Conservation (phyloP, 1,140 invertebrate genomes). For the Camponotus vicinus region DNA sequence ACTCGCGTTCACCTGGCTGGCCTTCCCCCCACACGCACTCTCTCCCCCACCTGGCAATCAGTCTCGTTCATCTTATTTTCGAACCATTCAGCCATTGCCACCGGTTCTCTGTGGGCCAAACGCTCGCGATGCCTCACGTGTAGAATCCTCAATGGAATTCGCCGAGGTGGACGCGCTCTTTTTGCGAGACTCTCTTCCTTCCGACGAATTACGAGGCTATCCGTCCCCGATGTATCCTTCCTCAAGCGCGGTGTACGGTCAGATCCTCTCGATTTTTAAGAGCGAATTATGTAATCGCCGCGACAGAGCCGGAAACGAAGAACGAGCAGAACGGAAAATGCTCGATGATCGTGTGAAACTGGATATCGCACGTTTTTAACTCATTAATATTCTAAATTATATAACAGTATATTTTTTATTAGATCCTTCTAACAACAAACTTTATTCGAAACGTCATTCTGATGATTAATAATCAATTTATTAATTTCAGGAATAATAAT, state of each 20-base stretch:
- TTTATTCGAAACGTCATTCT: background rate
- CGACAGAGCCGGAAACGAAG: slow-evolving; percentile 12
- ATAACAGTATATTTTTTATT: background rate
- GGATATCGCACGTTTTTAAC: background rate
- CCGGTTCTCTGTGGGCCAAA: slow-evolving; percentile 65
- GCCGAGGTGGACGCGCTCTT: slow-evolving; percentile 55
- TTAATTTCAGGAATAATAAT: background rate
- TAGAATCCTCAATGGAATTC: slow-evolving; percentile 72
- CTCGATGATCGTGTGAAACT: slow-evolving; percentile 36
- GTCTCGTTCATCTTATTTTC: slow-evolving; percentile 79
- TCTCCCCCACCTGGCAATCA: slow-evolving; percentile 45
- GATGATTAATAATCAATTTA: background rate
- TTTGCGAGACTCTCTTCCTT: slow-evolving; percentile 23
- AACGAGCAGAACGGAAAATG: background rate
- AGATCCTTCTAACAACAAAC: background rate
- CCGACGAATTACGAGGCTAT: background rate
- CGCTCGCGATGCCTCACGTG: slow-evolving; percentile 34
- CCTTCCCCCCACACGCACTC: background rate
- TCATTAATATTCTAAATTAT: background rate
- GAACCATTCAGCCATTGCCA: slow-evolving; percentile 74
- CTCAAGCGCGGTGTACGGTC: background rate
- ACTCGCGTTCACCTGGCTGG: slow-evolving; percentile 71
- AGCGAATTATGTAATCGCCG: slow-evolving; percentile 43
- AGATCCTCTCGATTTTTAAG: slow-evolving; percentile 26
- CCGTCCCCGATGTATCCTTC: too few species aligned